Evolutionary conservation across 2,797 vertebrate species (phyloP).

Genomic region (Enteromius viviparus): DNA sequence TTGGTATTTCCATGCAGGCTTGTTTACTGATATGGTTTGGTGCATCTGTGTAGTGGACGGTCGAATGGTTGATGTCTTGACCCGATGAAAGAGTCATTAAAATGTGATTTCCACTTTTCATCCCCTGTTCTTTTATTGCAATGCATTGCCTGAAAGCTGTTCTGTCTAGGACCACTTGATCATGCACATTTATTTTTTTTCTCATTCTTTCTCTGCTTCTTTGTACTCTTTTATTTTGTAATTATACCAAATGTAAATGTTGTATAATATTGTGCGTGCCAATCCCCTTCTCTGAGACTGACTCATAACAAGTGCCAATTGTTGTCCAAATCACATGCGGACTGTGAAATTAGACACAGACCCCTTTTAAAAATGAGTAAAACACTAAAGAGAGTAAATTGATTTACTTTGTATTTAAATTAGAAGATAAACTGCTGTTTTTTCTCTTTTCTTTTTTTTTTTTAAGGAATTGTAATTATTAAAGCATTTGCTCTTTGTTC

Average conservation of each 20-base stretch:
- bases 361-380: slow-evolving; percentile 82
- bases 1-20: slow-evolving; percentile 5
- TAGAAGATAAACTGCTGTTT: slow-evolving; percentile 82
- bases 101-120: slow-evolving; percentile 30
- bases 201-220: slow-evolving; percentile 59
- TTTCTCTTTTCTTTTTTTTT: slow-evolving; percentile 45
- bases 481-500: slow-evolving; percentile 88
- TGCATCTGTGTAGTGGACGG: slow-evolving; percentile 43
- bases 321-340: slow-evolving; percentile 82
- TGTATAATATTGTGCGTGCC: slow-evolving; percentile 88
- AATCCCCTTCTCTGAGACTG: slow-evolving; percentile 85
- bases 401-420: slow-evolving; percentile 81
- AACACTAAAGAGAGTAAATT: slow-evolving; percentile 78
- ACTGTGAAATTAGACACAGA: slow-evolving; percentile 82
- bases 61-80: slow-evolving; percentile 58
- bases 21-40: slow-evolving; percentile 37
- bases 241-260: slow-evolving; percentile 83
- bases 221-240: slow-evolving; percentile 67
- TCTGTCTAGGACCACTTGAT: slow-evolving; percentile 75
- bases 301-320: slow-evolving; percentile 88
- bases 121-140: slow-evolving; percentile 53
- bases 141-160: slow-evolving; percentile 65
- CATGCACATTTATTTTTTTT: slow-evolving; percentile 76
- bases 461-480: slow-evolving; percentile 82
- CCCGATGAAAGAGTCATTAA: slow-evolving; percentile 48